Base-by-base conservation (phyloP, 1,140 invertebrate genomes). In the Nymphalis io region DNA sequence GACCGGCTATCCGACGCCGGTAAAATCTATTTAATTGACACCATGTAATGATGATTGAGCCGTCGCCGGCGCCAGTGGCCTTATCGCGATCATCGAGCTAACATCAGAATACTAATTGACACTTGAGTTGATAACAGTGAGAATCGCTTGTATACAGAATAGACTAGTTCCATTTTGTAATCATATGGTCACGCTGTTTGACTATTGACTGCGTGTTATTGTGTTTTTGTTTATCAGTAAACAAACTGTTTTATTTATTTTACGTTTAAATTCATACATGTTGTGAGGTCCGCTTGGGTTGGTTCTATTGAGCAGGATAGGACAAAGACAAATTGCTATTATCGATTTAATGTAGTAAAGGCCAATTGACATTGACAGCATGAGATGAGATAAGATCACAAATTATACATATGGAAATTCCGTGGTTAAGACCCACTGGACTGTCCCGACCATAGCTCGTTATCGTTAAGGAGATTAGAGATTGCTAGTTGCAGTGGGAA, bases 41-140 rank as follows among this genome's bases (percentile, higher is more conserved):
- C 68, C 75, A 79, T 76, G 73, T 83, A 79, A 82, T 79, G 74
- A 80, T 83, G 79, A 85, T 84, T 80, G 80, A 81, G 76, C 66
- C 65, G 76, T 73, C 79, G 75, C 60, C 81, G 79, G 39, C 58
- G 68, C 60, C 61, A 38, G 51, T 21, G 51, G 60, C 48, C 76
- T 79, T 83, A 85, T 85, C 82, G 66, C 72, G 74, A 75, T 79
- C 67, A 81, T 75, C 78, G 74, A 46, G 69, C 71, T 70, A 73
- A 76, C 75, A 74, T 58, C 65, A 70, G 77, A 80, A 83, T 85
- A 68, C 75, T 81, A 85, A 88, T 86, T 81, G 61, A 39, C 65
- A 60, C 63, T 71, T 62, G 60, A 71, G 59, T 65, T 62, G 15
- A 38, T 39, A n/a, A 21, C 42, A 42, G 38, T 18, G 62, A 46